A percentile compares a stretch with the other conserved stretches of the same genome.
Evolutionary conservation across 2,113 vertebrate genomes (phyloP).

Genomic region (Vidua chalybeata): DNA sequence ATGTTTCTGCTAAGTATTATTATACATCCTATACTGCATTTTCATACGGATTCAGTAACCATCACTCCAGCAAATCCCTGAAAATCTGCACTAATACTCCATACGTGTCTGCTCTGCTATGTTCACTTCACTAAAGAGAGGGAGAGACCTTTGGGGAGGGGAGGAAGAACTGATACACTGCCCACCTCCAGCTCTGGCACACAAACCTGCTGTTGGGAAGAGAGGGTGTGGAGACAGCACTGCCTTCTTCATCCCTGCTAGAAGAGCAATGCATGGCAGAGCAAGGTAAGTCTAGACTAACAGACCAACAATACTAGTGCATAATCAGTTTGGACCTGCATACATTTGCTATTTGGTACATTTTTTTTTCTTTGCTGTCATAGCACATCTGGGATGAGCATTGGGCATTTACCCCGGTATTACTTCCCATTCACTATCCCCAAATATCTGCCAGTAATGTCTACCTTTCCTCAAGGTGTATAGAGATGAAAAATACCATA

Average conservation of each 20-base stretch:
- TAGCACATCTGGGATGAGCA: background rate
- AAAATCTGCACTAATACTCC: background rate
- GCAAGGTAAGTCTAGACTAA: background rate
- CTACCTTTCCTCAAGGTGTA: background rate
- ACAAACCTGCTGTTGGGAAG: background rate
- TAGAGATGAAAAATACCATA: background rate
- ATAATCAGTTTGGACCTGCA: background rate
- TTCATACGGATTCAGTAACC: background rate
- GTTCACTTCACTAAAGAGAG: background rate
- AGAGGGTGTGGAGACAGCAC: background rate
- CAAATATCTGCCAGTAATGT: background rate
- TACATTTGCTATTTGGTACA: background rate
- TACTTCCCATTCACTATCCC: background rate
- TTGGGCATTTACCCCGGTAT: background rate
- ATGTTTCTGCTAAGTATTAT: background rate
- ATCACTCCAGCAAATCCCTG: background rate
- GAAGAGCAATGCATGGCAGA: background rate
- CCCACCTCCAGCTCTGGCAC: background rate
- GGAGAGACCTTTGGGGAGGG: rapidly evolving
- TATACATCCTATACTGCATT: background rate
- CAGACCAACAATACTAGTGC: background rate
- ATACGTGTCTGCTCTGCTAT: background rate
- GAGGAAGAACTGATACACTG: background rate
- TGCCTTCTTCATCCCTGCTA: background rate
- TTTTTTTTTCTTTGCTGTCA: background rate